Percentiles rank a stretch among this genome's conserved stretches.
These are phyloP conservation scores for Anarhynchus alexandrinus DNA, from an alignment of 2,113 vertebrate species.

Conservation along the genomic window DNA sequence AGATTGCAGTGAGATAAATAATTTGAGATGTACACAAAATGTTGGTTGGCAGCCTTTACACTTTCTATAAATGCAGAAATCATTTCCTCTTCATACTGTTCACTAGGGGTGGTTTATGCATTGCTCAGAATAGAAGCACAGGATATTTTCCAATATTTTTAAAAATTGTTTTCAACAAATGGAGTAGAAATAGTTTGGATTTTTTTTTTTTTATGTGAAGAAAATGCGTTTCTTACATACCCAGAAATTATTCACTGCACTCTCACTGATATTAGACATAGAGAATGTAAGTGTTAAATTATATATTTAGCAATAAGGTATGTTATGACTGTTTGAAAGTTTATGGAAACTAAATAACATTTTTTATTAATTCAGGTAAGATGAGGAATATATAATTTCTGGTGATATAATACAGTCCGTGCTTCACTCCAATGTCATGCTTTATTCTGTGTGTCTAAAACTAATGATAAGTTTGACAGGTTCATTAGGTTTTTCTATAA, in stretches of 20 bases:
- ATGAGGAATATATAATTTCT: constrained; percentile 28
- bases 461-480: constrained; percentile 20
- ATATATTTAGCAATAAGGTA: not conserved
- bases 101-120: not conserved
- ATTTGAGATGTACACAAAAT: constrained; percentile 58
- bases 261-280: not conserved
- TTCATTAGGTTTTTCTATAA: constrained; percentile 36
- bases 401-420: not conserved
- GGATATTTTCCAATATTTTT: not conserved
- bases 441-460: constrained; percentile 25
- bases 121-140: not conserved
- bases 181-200: not conserved
- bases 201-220: not conserved
- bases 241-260: not conserved
- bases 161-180: constrained; percentile 2
- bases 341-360: not conserved
- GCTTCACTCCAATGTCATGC: not conserved
- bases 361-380: constrained; percentile 24
- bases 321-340: not conserved
- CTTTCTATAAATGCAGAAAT: constrained; percentile 35
- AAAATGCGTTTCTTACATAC: not conserved
- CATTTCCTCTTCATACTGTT: constrained; percentile 23
- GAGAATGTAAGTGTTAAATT: not conserved
- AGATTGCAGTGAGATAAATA: constrained; percentile 60
- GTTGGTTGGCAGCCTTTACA: constrained; percentile 19